Conservation (phyloP, 2,113 vertebrate genomes). For the Zapus hudsonius region DNA sequence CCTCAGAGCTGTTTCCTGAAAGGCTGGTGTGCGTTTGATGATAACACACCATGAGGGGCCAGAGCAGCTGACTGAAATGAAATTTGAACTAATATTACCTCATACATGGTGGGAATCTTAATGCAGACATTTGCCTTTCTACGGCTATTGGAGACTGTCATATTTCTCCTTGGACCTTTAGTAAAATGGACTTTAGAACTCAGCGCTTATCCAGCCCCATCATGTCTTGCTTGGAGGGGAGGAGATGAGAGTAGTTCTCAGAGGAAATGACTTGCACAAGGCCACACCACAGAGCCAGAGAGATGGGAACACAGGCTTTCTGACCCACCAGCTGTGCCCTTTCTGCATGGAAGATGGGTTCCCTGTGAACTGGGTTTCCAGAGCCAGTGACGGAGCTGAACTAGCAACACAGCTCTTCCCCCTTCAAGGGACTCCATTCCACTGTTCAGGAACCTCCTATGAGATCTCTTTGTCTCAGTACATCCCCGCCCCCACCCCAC, state of each 20-base stretch:
- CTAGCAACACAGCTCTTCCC: neutral
- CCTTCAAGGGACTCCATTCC: neutral
- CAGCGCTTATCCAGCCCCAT: neutral
- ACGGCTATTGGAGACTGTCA: neutral
- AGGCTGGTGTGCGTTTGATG: neutral
- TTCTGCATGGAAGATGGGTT: neutral
- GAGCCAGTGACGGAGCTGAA: neutral
- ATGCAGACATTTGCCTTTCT: neutral
- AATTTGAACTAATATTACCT: neutral
- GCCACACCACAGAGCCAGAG: neutral
- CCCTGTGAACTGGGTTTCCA: neutral
- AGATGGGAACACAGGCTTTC: neutral
- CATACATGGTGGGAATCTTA: neutral
- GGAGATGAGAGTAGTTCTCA: neutral
- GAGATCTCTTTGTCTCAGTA: neutral
- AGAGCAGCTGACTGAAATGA: neutral
- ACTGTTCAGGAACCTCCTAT: neutral
- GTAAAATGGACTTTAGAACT: neutral
- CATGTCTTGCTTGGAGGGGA: neutral
- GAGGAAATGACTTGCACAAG: neutral
- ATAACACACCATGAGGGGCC: neutral
- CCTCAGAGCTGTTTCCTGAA: neutral
- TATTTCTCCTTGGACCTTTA: conserved; percentile 32
- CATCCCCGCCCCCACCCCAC: neutral
- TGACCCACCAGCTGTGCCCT: neutral